phyloP scores from a whole-genome alignment of 2,113 vertebrate species.

The Aphelocoma coerulescens region DNA sequence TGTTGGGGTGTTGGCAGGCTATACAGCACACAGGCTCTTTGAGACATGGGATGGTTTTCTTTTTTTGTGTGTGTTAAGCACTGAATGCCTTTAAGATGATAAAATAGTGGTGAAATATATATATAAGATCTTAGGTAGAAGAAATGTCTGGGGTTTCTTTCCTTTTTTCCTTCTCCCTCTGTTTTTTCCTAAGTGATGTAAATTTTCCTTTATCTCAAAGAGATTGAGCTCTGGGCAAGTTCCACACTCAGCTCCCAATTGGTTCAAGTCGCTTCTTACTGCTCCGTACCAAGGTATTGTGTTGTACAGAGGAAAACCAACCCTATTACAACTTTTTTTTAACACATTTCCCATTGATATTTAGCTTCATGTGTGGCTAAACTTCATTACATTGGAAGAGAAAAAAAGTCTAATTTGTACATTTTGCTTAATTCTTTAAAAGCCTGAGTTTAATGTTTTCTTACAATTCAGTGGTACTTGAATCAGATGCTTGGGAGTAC shows the following conservation, averaged over 20 bases:
- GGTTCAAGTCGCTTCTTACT: neutral
- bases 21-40: neutral
- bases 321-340: neutral
- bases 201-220: neutral
- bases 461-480: neutral
- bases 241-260: fast-evolving
- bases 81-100: neutral
- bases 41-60: neutral
- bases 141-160: neutral
- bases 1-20: neutral
- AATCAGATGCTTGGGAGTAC: neutral
- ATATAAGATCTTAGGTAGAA: neutral
- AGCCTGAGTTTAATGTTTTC: neutral
- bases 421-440: neutral
- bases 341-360: neutral
- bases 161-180: neutral
- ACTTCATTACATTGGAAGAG: neutral
- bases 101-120: neutral
- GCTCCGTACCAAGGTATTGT: neutral
- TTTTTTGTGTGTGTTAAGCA: neutral
- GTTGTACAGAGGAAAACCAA: neutral
- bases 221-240: neutral
- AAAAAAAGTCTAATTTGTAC: neutral
- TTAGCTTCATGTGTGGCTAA: neutral
- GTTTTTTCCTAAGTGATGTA: neutral